Base-by-base conservation (phyloP, 1,140 invertebrate genomes). In the Heterodera schachtii region DNA sequence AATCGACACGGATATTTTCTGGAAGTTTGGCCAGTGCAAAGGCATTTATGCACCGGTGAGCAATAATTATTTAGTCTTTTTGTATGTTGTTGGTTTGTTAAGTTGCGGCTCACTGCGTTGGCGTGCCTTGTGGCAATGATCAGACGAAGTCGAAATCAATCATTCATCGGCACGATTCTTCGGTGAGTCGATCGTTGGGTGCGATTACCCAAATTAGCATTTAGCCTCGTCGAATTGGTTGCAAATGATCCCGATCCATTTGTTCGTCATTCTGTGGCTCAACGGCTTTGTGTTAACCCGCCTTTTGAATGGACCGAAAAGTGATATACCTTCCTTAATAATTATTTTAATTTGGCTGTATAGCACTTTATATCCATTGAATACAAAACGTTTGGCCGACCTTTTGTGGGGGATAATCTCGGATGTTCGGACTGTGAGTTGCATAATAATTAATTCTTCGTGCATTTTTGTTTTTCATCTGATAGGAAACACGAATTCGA, bases 1-100 rank as follows among this genome's bases (percentile, higher is more conserved):
- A 19, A 66, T 84, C 3, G 85, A 86, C 60, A 67, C 81, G 46
- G 82, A 78, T 43, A 46, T 86, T 13, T 87, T 86, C 73, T 86
- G 85, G 85, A 76, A 69, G 13, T 86, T 85, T 79, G 84, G 75
- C 19, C 44, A 80, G 19, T 66, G 64, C 11, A 73, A 76, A 71
- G 70, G 60, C 4, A 73, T 78, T 21, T 85, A 83, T 41, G 81
- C 82, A 13, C 82, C 81, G n/a, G 82, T 83, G 69, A 83, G 44
- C 31, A 31, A 31, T 73, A 21, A 43, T 41, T 13, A 6, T 64
- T 44, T 64, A 46, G 43, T 16, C 16, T 52, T 19, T 19, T 44
- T 44, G 2, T 11, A 77, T 78, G 19, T 75, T 60, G 19, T 21
- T 82, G 31, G 6, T 43, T 52, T 41, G 41, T 81, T 64, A 13